Percentiles rank a stretch among this genome's conserved stretches.
These are phyloP conservation scores for Mycetomoellerius zeteki DNA, from an alignment of 1,140 invertebrate genomes.

Conservation along the genomic window DNA sequence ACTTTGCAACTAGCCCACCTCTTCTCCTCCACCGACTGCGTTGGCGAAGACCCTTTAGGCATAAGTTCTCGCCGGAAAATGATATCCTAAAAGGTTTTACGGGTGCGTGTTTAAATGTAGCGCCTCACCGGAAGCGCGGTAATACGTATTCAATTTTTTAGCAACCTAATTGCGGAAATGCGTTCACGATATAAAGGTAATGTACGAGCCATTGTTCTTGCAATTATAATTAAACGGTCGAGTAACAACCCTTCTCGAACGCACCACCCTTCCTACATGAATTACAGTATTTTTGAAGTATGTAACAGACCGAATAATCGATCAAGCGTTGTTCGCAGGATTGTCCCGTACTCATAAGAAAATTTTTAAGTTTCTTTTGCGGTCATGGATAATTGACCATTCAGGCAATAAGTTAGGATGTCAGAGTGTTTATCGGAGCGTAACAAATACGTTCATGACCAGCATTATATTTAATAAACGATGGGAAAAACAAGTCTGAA, in stretches of 20 bases:
- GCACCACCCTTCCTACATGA: slow-evolving; percentile 35
- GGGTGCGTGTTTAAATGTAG: slow-evolving; percentile 27
- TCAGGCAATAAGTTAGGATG: slow-evolving; percentile 57
- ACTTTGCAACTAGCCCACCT: slow-evolving; percentile 59
- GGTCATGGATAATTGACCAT: slow-evolving; percentile 63
- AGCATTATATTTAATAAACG: slow-evolving; percentile 12
- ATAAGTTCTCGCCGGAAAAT: slow-evolving; percentile 42
- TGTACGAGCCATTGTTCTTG: slow-evolving; percentile 56
- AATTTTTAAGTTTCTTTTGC: slow-evolving; percentile 57
- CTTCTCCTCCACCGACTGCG: slow-evolving; percentile 29
- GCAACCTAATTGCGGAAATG: slow-evolving; percentile 46
- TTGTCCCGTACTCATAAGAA: slow-evolving; percentile 25
- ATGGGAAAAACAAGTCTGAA: not conserved
- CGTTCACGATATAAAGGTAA: slow-evolving; percentile 60
- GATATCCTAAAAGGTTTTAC: slow-evolving; percentile 43
- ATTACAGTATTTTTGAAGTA: slow-evolving; percentile 53
- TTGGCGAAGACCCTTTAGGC: slow-evolving; percentile 18
- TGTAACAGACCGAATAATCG: slow-evolving; percentile 42
- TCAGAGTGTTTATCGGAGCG: slow-evolving; percentile 43
- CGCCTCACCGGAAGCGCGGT: slow-evolving; percentile 35
- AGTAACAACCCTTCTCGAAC: slow-evolving; percentile 45
- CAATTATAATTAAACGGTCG: slow-evolving; percentile 61
- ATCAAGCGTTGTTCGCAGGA: slow-evolving; percentile 35
- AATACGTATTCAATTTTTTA: slow-evolving; percentile 62
- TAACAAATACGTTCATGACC: slow-evolving; percentile 18